Percentiles rank a stretch among this genome's conserved stretches.
phyloP scores from a whole-genome alignment of 2,797 vertebrate genomes.

The Pelodytes ibericus region DNA sequence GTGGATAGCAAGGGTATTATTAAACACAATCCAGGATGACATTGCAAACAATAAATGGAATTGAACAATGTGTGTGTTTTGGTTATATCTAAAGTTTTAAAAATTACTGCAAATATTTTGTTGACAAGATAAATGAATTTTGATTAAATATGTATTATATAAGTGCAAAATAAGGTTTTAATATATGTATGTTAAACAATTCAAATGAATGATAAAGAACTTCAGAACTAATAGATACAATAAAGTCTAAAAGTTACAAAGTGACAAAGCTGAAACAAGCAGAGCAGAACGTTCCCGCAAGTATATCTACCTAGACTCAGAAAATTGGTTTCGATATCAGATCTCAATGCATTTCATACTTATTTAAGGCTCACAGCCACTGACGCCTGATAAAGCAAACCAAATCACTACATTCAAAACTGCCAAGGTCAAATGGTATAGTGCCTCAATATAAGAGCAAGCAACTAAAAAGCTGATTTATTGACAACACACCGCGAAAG shows the following conservation, averaged over 20 bases:
- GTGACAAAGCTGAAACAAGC: slow-evolving; percentile 58
- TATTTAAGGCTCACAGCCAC: slow-evolving; percentile 42
- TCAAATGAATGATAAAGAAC: slow-evolving; percentile 1
- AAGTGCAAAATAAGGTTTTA: background rate
- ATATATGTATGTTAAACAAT: background rate
- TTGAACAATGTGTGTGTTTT: background rate
- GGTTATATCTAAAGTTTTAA: too few relatives aligned
- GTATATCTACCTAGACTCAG: slow-evolving; percentile 55
- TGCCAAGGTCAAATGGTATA: slow-evolving; percentile 52
- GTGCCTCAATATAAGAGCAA: slow-evolving; percentile 24
- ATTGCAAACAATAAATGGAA: too few relatives aligned
- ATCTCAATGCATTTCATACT: slow-evolving; percentile 60
- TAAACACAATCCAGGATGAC: too few relatives aligned
- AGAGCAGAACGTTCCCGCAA: slow-evolving; percentile 61
- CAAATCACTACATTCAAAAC: slow-evolving; percentile 50
- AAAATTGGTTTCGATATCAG: slow-evolving; percentile 65
- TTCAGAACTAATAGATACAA: slow-evolving; percentile 60
- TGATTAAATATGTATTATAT: background rate
- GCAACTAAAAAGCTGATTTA: background rate
- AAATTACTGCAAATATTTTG: too few relatives aligned
- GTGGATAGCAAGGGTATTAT: too few relatives aligned
- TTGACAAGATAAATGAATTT: background rate
- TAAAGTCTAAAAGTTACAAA: slow-evolving; percentile 59
- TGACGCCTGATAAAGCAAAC: slow-evolving; percentile 55
- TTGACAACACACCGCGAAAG: background rate